phyloP scores from a whole-genome alignment of 2,888 invertebrate species.

The Alloscopus bannaensis region DNA sequence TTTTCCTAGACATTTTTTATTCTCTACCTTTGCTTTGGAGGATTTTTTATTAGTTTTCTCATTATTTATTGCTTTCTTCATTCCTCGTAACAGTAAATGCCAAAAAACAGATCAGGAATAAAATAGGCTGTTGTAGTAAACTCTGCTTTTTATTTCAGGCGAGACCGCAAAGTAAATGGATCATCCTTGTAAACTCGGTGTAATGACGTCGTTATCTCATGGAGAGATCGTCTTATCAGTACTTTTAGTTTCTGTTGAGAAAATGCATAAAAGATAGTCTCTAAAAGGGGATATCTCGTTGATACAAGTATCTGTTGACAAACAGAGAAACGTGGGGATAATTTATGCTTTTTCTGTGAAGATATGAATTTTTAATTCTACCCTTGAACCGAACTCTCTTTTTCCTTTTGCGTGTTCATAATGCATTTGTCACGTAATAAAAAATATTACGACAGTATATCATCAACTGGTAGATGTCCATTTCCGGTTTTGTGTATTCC shows the following conservation, averaged over 20 bases:
- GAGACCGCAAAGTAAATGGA: conserved; percentile 12
- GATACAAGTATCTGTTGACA: too few relatives aligned
- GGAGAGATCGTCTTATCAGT: not conserved
- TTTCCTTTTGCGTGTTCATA: not conserved
- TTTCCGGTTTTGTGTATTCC: conserved; percentile 9
- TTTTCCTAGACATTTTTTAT: not conserved
- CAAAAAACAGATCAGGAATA: not conserved
- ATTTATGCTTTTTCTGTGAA: too few relatives aligned
- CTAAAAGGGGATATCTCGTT: too few relatives aligned
- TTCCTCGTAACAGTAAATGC: not conserved
- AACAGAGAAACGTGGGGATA: too few relatives aligned
- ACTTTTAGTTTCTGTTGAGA: too few relatives aligned
- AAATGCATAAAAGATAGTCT: not conserved
- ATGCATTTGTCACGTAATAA: conserved; percentile 14
- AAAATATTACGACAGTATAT: not conserved
- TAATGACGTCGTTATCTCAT: not conserved
- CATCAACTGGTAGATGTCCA: not conserved
- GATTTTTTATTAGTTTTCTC: not conserved
- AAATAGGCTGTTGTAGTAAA: not conserved
- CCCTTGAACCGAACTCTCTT: too few relatives aligned
- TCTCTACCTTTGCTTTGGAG: not conserved
- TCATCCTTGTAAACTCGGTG: not conserved
- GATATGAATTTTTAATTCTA: too few relatives aligned
- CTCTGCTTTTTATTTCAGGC: not conserved
- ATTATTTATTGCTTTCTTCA: not conserved